These are phyloP conservation scores for Sciaenops ocellatus DNA, from an alignment of 2,797 vertebrate genomes.

Conservation along the genomic window DNA sequence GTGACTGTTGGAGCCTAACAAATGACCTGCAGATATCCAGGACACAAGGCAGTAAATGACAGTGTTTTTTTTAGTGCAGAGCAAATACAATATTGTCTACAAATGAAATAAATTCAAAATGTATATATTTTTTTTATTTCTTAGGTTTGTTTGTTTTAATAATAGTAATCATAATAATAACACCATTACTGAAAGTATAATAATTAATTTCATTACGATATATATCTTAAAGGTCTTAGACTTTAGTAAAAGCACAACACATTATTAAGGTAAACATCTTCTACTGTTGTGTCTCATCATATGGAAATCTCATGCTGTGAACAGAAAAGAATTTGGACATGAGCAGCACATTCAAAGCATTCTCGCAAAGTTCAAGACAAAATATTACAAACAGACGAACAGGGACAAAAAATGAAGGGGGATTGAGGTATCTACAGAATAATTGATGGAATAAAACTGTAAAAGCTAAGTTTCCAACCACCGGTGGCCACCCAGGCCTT, in stretches of 20 bases:
- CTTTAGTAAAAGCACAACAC: slow-evolving; percentile 2
- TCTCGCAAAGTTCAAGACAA: neutral
- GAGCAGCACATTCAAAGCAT: slow-evolving; percentile 11
- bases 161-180: too few species aligned
- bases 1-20: neutral
- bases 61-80: neutral
- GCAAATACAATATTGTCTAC: neutral
- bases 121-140: too few species aligned
- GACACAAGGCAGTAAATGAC: neutral
- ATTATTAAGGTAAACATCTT: slow-evolving; percentile 23
- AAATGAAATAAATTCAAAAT: neutral
- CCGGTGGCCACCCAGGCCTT: neutral
- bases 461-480: neutral
- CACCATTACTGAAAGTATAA: neutral
- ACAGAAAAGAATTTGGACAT: slow-evolving; percentile 2
- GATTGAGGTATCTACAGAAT: neutral
- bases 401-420: neutral
- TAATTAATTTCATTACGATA: neutral
- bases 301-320: slow-evolving; percentile 2
- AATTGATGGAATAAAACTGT: neutral
- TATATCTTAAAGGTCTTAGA: too few species aligned
- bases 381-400: neutral
- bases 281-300: neutral
- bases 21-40: neutral
- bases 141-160: too few species aligned